These are phyloP conservation scores for Euzophera pinguis DNA, from an alignment of 2,888 invertebrate species.

Conservation along the genomic window DNA sequence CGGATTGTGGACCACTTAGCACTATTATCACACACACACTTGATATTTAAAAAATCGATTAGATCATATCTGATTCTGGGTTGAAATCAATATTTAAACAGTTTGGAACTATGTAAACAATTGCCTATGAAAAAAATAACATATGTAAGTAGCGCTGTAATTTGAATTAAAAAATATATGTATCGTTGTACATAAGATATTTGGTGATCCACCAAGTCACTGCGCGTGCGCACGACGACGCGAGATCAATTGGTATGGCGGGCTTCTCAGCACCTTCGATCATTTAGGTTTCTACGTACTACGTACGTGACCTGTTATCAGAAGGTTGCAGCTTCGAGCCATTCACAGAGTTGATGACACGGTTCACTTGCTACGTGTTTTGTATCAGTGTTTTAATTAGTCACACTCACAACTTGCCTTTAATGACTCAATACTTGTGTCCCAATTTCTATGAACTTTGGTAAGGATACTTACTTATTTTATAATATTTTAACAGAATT, in stretches of 20 bases:
- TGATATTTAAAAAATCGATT: conserved; percentile 34
- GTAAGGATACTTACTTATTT: background rate
- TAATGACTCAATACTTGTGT: background rate
- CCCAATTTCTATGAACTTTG: background rate
- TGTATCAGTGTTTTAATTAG: conserved; percentile 29
- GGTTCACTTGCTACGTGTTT: conserved; percentile 17
- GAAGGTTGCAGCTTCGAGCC: conserved; percentile 27
- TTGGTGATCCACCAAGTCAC: background rate
- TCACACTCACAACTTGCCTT: conserved; percentile 11
- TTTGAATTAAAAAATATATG: background rate
- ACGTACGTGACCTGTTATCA: conserved; percentile 60
- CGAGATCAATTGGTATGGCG: conserved; percentile 45
- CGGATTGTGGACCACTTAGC: conserved; percentile 30
- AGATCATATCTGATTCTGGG: conserved; percentile 46
- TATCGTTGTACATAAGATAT: background rate
- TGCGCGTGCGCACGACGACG: conserved; percentile 50
- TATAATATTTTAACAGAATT: background rate
- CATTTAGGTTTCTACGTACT: conserved; percentile 30
- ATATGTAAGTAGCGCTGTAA: too few relatives aligned
- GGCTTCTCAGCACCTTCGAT: conserved; percentile 26
- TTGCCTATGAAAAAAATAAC: too few relatives aligned
- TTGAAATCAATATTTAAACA: conserved; percentile 34
- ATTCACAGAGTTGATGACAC: conserved; percentile 20
- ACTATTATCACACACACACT: conserved; percentile 36
- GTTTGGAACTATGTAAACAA: conserved; percentile 55